phyloP scores from a whole-genome alignment of 2,888 invertebrate species.

The Drosophila infuscata region DNA sequence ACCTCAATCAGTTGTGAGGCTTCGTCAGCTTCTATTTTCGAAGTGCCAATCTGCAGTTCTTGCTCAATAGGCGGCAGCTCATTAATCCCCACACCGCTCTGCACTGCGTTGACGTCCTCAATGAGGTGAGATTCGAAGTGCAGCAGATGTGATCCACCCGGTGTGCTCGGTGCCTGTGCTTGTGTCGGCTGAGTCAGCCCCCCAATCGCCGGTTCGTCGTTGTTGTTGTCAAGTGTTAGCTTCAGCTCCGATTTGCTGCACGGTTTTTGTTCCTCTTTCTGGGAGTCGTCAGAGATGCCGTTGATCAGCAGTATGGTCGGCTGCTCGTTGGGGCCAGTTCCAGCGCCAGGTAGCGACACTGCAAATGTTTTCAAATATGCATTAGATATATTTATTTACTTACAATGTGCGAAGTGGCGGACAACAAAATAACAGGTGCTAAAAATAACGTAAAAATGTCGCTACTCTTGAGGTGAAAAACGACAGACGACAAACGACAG shows the following conservation, averaged over 20 bases:
- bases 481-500: constrained; percentile 2
- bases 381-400: constrained; percentile 38
- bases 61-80: constrained; percentile 81
- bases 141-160: constrained; percentile 72
- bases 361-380: constrained; percentile 33
- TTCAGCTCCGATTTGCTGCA: constrained; percentile 41
- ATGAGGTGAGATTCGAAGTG: constrained; percentile 84
- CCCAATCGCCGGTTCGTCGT: constrained; percentile 32
- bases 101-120: constrained; percentile 78
- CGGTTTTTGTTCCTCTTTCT: constrained; percentile 38
- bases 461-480: constrained; percentile 26
- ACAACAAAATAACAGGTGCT: constrained; percentile 63
- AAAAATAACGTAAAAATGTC: constrained; percentile 63
- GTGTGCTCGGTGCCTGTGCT: constrained; percentile 54
- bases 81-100: constrained; percentile 81
- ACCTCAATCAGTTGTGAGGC: constrained; percentile 82
- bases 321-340: constrained; percentile 80
- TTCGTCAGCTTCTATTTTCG: constrained; percentile 78
- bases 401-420: constrained; percentile 15
- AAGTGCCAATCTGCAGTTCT: constrained; percentile 79
- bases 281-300: constrained; percentile 65
- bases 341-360: constrained; percentile 85
- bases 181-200: constrained; percentile 27
- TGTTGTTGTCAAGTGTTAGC: constrained; percentile 47
- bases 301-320: constrained; percentile 84